Evolutionary conservation across 92 coral and sea anemone species (phyloP).

Genomic region (Paragorgia papillata): DNA sequence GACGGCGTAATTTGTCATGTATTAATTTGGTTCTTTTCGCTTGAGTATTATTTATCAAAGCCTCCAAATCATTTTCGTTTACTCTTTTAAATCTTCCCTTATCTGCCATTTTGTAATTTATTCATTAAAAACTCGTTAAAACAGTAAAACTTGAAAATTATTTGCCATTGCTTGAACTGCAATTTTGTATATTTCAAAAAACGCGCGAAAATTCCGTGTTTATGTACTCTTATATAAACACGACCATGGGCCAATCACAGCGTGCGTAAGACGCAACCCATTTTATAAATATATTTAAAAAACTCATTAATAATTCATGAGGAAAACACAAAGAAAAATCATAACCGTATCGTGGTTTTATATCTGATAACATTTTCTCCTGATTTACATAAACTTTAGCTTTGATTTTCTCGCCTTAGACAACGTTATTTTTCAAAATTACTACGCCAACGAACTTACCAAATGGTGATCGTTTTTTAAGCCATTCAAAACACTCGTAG

Average conservation of each 20-base stretch:
- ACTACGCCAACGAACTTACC: too few species aligned
- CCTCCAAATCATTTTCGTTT: slow-evolving; percentile 4
- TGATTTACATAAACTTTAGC: too few species aligned
- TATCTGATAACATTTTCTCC: too few species aligned
- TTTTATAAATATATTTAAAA: not conserved
- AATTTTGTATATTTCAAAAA: not conserved
- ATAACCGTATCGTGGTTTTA: too few species aligned
- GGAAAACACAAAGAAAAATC: too few species aligned
- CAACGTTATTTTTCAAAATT: too few species aligned
- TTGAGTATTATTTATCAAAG: not conserved
- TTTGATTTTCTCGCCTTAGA: too few species aligned
- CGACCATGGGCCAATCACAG: not conserved
- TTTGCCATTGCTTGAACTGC: not conserved
- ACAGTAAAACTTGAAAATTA: not conserved
- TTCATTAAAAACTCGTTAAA: not conserved
- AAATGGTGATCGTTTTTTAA: too few species aligned
- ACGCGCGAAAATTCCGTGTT: not conserved
- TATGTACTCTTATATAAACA: not conserved
- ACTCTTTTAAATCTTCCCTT: not conserved
- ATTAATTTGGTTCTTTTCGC: not conserved
- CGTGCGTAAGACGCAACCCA: not conserved
- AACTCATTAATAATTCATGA: too few species aligned
- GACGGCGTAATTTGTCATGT: not conserved
- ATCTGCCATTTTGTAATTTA: not conserved
- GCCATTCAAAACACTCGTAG: too few species aligned